These are phyloP conservation scores for Philopedon plagiatum DNA, from an alignment of 2,888 invertebrate genomes.

Conservation along the genomic window DNA sequence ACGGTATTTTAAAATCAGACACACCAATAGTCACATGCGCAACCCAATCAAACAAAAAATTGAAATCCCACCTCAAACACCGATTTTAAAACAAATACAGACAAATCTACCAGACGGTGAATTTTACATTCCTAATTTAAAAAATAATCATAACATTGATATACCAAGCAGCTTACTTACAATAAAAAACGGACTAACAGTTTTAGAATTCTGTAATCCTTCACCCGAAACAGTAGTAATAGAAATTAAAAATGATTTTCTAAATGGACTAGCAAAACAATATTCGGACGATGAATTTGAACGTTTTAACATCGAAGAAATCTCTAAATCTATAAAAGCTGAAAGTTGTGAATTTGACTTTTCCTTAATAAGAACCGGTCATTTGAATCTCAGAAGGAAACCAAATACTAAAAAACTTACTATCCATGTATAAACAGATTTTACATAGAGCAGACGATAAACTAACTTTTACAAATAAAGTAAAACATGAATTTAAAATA, in stretches of 20 bases:
- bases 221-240: too few relatives aligned
- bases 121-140: background rate
- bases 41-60: slow-evolving; percentile 22
- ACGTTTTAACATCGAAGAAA: background rate
- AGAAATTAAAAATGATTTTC: too few relatives aligned
- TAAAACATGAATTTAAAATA: slow-evolving; percentile 43
- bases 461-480: too few relatives aligned
- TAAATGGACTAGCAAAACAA: too few relatives aligned
- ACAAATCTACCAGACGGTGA: slow-evolving; percentile 1
- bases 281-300: too few relatives aligned
- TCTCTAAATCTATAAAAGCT: background rate
- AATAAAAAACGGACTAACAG: slow-evolving; percentile 9
- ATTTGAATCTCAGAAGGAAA: slow-evolving; percentile 11
- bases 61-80: slow-evolving; percentile 14
- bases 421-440: slow-evolving; percentile 8
- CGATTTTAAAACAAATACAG: slow-evolving; percentile 8
- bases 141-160: background rate
- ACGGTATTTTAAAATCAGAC: slow-evolving; percentile 15
- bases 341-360: slow-evolving; percentile 29
- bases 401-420: background rate
- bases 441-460: slow-evolving; percentile 12
- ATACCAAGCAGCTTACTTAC: background rate
- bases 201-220: too few relatives aligned
- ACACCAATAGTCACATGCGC: slow-evolving; percentile 13
- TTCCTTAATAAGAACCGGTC: background rate